These are phyloP conservation scores for Chiloscyllium punctatum DNA, from an alignment of 2,797 vertebrate species.

Conservation along the genomic window DNA sequence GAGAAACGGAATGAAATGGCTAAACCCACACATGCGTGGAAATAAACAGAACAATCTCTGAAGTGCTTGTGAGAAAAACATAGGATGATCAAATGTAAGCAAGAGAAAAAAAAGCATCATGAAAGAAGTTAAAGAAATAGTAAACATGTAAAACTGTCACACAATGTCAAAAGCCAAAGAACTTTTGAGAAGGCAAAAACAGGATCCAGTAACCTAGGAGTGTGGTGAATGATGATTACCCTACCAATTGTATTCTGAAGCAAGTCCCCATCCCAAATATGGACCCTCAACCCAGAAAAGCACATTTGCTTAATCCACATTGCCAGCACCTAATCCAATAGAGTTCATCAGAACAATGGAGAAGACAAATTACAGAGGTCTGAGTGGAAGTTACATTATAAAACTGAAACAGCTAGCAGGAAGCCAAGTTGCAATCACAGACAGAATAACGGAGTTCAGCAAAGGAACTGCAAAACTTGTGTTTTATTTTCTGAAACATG, in stretches of 20 bases:
- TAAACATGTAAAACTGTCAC: background rate
- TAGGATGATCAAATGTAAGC: background rate
- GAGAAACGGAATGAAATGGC: background rate
- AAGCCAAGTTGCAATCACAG: background rate
- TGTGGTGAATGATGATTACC: background rate
- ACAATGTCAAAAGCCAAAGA: background rate
- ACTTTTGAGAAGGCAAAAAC: background rate
- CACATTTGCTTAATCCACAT: background rate
- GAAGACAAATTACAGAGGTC: background rate
- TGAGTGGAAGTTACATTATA: background rate
- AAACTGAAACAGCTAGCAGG: background rate
- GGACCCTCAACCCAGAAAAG: background rate
- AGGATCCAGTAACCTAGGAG: background rate
- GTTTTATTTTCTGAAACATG: background rate
- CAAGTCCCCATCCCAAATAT: background rate
- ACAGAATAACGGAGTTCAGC: background rate
- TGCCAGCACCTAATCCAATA: background rate
- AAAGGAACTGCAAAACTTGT: background rate
- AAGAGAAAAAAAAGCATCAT: background rate
- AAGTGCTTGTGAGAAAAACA: background rate
- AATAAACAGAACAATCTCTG: background rate
- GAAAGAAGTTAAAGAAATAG: background rate
- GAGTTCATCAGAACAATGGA: background rate
- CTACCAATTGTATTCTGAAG: background rate
- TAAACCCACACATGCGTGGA: background rate